Base-by-base conservation (phyloP, 2,797 vertebrate genomes). In the Cyclura pinguis region DNA sequence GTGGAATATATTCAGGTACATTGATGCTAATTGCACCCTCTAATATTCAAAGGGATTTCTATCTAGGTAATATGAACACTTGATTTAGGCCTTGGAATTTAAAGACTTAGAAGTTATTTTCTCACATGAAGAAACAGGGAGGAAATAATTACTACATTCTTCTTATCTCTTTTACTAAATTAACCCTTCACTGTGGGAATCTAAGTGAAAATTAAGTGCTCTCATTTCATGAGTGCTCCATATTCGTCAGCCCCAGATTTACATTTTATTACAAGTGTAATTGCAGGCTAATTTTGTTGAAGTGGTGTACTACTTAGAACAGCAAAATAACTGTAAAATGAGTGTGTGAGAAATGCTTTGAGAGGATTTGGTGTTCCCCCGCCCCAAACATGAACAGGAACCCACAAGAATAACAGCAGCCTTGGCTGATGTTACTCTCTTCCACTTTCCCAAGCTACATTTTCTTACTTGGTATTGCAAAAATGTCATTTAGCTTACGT, bases 261-360 rank as follows among this genome's bases (percentile, higher is more conserved):
- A 95, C 95, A 97, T 96, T 97, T 97, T 95, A 97, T 96, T 97
- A 97, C 90, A 96, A 93, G 95, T 96, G 95, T 97, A 97, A 97
- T 97, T 96, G 95, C 96, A 95, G 94, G 94, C 92, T 96, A 97
- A 96, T 97, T 97, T 96, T 97, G 96, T 96, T 97, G 97, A 96
- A 97, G 95, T 96, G 93, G 94, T 95, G 85, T 95, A 91, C 95
- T 97, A 95, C 95, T 93, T 94, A 93, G 96, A 97, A 96, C 95
- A 97, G 92, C 93, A 97, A 97, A 96, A 95, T 96, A 97, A 93
- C 96, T 96, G 93, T 96, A 97, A 95, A 77, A 95, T 95, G 96
- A 94, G 95, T 96, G 94, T 89, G 94, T 89, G 94, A 84, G 80
- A 95, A 95, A 96, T 5, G 81, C 82, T 93, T 93, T 95, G 92